Evolutionary conservation across 2,888 invertebrate genomes (phyloP).

Genomic region (Caradrina kadenii): DNA sequence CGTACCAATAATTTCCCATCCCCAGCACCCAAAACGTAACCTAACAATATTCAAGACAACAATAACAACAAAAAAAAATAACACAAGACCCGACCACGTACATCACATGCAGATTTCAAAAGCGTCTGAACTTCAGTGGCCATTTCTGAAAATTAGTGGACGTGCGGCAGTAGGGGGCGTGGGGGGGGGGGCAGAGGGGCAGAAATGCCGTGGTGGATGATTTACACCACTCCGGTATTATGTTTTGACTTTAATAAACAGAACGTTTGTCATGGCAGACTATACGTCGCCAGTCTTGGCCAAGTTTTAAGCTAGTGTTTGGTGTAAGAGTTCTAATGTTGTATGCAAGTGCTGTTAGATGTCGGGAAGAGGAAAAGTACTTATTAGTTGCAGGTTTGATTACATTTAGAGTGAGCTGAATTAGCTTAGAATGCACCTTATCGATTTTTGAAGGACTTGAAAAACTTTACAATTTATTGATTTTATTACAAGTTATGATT

Average conservation of each 20-base stretch:
- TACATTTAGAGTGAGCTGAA: background rate
- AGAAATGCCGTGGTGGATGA: conserved; percentile 86
- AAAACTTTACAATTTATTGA: too few species aligned
- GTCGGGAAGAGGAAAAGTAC: conserved; percentile 5
- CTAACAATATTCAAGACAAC: conserved; percentile 13
- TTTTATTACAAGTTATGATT: too few species aligned
- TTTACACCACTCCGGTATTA: conserved; percentile 92
- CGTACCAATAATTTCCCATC: background rate
- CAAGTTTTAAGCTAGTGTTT: conserved; percentile 61
- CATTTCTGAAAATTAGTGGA: conserved; percentile 89
- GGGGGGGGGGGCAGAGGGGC: conserved; percentile 65
- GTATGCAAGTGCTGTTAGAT: conserved; percentile 27
- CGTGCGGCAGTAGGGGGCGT: conserved; percentile 67
- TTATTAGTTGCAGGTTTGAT: background rate
- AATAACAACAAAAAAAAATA: conserved; percentile 18
- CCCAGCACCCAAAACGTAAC: background rate
- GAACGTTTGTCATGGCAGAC: conserved; percentile 86
- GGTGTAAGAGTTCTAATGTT: conserved; percentile 27
- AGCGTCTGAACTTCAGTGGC: conserved; percentile 83
- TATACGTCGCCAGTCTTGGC: conserved; percentile 77
- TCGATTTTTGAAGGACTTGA: background rate
- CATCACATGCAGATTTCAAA: conserved; percentile 74
- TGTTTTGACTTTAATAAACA: conserved; percentile 92
- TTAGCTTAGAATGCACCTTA: background rate
- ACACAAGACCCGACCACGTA: conserved; percentile 39